Evolutionary conservation across 2,113 vertebrate species (phyloP).

Genomic region (Steatornis caripensis): DNA sequence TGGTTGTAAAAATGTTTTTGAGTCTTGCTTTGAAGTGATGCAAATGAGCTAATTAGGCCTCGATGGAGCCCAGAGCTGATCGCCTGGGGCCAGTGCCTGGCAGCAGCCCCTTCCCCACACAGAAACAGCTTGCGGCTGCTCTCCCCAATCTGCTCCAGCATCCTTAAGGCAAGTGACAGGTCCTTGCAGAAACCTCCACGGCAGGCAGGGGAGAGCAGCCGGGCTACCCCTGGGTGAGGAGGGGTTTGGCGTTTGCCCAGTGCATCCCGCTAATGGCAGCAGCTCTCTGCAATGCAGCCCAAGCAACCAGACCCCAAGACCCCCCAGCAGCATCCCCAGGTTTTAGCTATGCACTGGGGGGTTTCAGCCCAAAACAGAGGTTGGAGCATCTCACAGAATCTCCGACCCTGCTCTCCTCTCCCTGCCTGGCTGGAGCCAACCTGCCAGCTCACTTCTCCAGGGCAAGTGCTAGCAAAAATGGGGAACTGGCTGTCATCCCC

Average conservation of each 20-base stretch:
- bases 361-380: background rate
- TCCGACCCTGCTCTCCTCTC: background rate
- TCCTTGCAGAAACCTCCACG: background rate
- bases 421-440: background rate
- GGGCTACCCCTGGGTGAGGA: accelerated
- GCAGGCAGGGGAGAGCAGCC: background rate
- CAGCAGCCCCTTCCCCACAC: background rate
- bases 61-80: conserved; percentile 4
- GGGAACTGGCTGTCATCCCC: background rate
- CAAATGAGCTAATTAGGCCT: conserved; percentile 48
- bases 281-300: background rate
- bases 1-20: conserved; percentile 6
- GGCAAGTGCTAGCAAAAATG: background rate
- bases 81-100: background rate
- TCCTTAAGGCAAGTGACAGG: background rate
- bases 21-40: conserved; percentile 31
- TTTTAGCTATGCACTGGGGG: background rate
- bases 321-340: background rate
- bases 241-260: background rate
- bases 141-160: background rate
- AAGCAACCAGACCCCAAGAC: background rate
- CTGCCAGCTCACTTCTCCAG: background rate
- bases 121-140: conserved; percentile 36
- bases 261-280: background rate
- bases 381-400: background rate